Conservation (phyloP, 2,888 invertebrate species). For the Dioctria rufipes region DNA sequence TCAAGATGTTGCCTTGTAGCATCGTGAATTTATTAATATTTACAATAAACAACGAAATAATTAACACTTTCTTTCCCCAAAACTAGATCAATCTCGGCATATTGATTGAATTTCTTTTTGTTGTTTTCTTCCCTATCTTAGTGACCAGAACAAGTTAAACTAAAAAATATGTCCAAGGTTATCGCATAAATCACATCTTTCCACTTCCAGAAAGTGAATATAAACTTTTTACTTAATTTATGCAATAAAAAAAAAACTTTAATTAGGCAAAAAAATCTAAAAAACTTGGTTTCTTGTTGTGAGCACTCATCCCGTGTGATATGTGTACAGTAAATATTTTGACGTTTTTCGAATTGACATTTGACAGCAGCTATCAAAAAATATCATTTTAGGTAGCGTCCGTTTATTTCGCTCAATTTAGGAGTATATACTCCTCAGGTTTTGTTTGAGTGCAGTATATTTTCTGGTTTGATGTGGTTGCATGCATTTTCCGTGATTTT, state of each 20-base stretch:
- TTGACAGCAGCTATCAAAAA: not conserved
- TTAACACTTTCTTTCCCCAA: constrained; percentile 24
- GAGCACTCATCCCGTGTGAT: constrained; percentile 46
- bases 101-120: constrained; percentile 39
- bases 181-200: constrained; percentile 33
- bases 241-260: constrained; percentile 20
- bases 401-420: constrained; percentile 25
- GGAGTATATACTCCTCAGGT: too few relatives aligned
- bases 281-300: constrained; percentile 21
- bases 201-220: constrained; percentile 32
- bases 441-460: too few relatives aligned
- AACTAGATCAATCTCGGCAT: constrained; percentile 44
- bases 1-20: constrained; percentile 26
- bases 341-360: constrained; percentile 31
- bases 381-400: constrained; percentile 38
- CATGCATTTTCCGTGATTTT: too few relatives aligned
- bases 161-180: constrained; percentile 29
- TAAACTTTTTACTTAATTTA: constrained; percentile 44
- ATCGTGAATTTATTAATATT: constrained; percentile 16
- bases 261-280: constrained; percentile 38
- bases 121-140: constrained; percentile 23
- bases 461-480: too few relatives aligned
- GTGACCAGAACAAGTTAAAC: constrained; percentile 11
- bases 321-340: constrained; percentile 55
- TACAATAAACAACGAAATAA: constrained; percentile 26